Evolutionary conservation across 37 sponge, comb jelly and placozoan genomes (phyloP), one percentile per base, ranked within the genome.

Genomic region (Aplysina aerophoba): DNA sequence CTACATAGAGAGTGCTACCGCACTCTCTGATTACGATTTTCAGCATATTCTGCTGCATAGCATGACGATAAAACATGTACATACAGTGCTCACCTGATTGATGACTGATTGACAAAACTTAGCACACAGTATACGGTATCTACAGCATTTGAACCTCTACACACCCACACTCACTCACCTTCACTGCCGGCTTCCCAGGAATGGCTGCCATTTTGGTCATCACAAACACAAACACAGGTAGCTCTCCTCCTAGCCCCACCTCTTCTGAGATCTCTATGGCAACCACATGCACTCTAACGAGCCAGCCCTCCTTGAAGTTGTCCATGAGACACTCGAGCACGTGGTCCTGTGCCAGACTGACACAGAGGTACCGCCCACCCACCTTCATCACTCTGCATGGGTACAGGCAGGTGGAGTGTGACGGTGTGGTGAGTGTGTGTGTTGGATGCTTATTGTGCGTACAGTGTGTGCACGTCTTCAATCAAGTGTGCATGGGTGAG

Each of bases 201-300:
- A 84, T 67, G 20, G 30, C 35, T 24, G 50, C 33, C 96, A 93
- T 93, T 62, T 95, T 96, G 17, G 96, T 96, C 83, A 89, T 68
- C 27, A 96, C 90, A 67, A 96, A 94, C 58, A 89, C 89, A 84
- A 96, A 91, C 62, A 96, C 96, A 24, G 94, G 96, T 17, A 96
- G 90, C 13, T 86, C 84, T 8, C 82, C 84, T 27, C 87, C 95
- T 63, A 89, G 73, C 79, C 16, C 80, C 44, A 33, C 61, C 67
- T 35, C 64, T 41, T 5, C 53, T 71, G 20, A 34, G 68, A 19
- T 71, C 72, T n/a, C 72, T 36, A 40, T 74, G 60, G 72, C 41
- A 55, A 96, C 94, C 68, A 80, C 58, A 58, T 96, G 96, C 36
- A 91, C 88, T 25, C 96, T 66, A 25, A 96, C 83, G n/a, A 96